A percentile compares a stretch with the other conserved stretches of the same genome.
phyloP scores from a whole-genome alignment of 2,113 vertebrate species.

The Larimichthys polyactis region DNA sequence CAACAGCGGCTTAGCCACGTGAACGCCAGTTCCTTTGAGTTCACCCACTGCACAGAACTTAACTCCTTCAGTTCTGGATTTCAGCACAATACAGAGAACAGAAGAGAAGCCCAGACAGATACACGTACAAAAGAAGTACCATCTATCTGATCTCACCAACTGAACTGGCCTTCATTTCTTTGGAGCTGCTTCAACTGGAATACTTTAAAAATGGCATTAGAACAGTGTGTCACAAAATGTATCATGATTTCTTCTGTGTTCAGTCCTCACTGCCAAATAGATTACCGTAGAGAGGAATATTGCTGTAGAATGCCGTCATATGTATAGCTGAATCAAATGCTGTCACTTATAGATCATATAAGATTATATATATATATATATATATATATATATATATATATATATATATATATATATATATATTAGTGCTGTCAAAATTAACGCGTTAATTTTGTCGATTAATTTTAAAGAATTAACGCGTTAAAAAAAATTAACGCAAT shows the following conservation, averaged over 20 bases:
- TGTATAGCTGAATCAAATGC: neutral
- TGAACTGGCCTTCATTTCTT: neutral
- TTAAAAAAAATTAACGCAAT: too few species aligned
- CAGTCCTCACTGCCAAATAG: neutral
- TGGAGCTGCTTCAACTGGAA: neutral
- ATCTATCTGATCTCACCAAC: neutral
- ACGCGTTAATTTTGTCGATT: too few species aligned
- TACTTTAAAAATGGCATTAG: neutral
- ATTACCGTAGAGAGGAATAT: neutral
- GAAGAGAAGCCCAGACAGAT: neutral
- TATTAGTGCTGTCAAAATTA: too few species aligned
- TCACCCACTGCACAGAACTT: conserved; percentile 76
- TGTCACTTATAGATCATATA: too few species aligned
- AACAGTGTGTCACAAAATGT: neutral
- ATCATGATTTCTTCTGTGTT: neutral
- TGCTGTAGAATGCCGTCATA: neutral
- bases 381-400: too few species aligned
- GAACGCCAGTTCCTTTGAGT: conserved; percentile 81
- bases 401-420: too few species aligned
- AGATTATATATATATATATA: too few species aligned
- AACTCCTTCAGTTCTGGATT: conserved; percentile 71
- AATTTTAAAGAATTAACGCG: too few species aligned
- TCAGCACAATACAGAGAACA: conserved; percentile 38
- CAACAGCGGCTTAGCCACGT: conserved; percentile 84
- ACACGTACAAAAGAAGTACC: neutral